Evolutionary conservation across 2,113 vertebrate genomes (phyloP), one percentile per base, ranked within the genome.

Genomic region (Panthera uncia): DNA sequence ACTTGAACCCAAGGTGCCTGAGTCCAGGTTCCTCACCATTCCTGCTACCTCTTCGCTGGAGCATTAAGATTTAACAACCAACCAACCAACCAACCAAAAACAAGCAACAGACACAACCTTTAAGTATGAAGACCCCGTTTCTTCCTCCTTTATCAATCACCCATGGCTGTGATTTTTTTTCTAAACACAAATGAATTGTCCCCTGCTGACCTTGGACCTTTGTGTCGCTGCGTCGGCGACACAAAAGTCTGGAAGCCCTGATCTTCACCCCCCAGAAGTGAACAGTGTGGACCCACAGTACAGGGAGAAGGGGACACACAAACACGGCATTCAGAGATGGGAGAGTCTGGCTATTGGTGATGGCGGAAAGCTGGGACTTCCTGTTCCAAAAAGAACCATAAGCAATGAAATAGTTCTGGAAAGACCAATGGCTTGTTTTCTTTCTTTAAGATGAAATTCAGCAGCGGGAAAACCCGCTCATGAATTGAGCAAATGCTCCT

Each of bases 201-300:
- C 33, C 61, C 18, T 23, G 29, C 55, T 33, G 11, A 41, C 50
- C 66, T 21, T 8, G 15, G 14, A 13, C 38, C 55, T 57, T 21
- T 19, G 55, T 21, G 6, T 57, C 19, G 23, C 41, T 66, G 9
- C 38, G n/a, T 4, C 36, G 45, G 90, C 57, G 50, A 82, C 45
- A 16, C 5, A 48, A 41, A 65, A 66, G 10, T 38, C n/a, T 61
- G 55, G 27, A 61, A 73, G 68, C n/a, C 27, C 4, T 4, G 16
- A 41, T 23, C 14, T 18, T 76, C 29, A 23, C 9, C 45, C 41
- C n/a, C 14, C 2, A 29, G 0, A 65, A 73, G 55, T n/a, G 0
- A 81, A 38, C 0, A 6, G 31, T 29, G 3, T 2, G 41, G 80
- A 73, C 9, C 48, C 36, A 27, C 21, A 6, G 33, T 5, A 16